Evolutionary conservation across 2,797 vertebrate genomes (phyloP).

Genomic region (Clarias laeviceps): DNA sequence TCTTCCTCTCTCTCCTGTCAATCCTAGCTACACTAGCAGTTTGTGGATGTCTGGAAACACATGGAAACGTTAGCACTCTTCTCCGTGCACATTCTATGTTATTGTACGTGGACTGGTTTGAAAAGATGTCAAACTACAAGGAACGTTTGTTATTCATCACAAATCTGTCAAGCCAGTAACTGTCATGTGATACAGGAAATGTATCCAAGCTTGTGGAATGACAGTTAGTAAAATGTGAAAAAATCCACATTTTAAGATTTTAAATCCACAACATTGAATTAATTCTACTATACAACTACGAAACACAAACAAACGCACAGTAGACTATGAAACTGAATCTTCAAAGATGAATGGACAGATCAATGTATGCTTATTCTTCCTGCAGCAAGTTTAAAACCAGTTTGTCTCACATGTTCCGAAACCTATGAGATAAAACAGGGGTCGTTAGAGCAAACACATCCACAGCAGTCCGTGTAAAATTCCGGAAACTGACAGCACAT

Average conservation of each 20-base stretch:
- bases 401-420: too few relatives aligned
- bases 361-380: too few relatives aligned
- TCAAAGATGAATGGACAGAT: too few relatives aligned
- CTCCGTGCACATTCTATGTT: constrained; percentile 1
- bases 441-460: too few relatives aligned
- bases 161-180: background rate
- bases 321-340: too few relatives aligned
- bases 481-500: too few relatives aligned
- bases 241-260: background rate
- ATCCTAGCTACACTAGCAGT: background rate
- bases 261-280: background rate
- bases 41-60: constrained; percentile 27
- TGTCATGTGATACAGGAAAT: background rate
- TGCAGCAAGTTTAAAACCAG: too few relatives aligned
- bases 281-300: background rate
- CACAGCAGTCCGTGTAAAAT: too few relatives aligned
- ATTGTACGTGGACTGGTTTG: constrained; percentile 4
- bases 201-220: background rate
- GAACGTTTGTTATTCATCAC: background rate
- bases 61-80: constrained; percentile 20
- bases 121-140: background rate
- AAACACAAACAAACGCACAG: too few relatives aligned
- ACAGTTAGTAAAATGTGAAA: background rate
- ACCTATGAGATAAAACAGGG: too few relatives aligned
- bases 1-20: constrained; percentile 6